Evolutionary conservation across 2,113 vertebrate species (phyloP).

Genomic region (Accipiter virgatus): DNA sequence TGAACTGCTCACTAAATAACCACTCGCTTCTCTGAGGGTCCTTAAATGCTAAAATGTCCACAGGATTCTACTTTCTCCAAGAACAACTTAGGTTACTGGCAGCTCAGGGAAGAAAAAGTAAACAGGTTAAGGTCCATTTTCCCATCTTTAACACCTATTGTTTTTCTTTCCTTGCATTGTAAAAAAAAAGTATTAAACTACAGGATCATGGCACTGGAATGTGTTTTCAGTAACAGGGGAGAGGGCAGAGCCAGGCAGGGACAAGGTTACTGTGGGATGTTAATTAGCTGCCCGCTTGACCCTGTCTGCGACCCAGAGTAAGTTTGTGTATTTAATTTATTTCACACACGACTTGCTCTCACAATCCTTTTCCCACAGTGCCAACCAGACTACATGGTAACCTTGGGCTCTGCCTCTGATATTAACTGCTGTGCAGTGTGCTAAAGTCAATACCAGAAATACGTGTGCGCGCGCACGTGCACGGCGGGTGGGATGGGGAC

Average conservation of each 20-base stretch:
- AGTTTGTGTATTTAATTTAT: neutral
- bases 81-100: neutral
- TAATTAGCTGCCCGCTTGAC: neutral
- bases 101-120: neutral
- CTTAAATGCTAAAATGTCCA: neutral
- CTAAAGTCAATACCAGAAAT: neutral
- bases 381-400: neutral
- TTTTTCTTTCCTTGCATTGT: neutral
- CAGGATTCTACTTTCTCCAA: neutral
- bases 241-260: neutral
- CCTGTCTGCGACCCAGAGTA: rapidly evolving
- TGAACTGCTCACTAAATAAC: neutral
- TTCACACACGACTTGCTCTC: neutral
- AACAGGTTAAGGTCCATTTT: neutral
- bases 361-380: neutral
- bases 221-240: neutral
- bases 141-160: neutral
- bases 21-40: neutral
- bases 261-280: neutral
- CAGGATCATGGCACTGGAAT: neutral
- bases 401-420: neutral
- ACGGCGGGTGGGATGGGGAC: rapidly evolving
- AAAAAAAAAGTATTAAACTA: neutral
- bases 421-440: neutral
- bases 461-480: rapidly evolving